Percentiles rank a stretch among this genome's conserved stretches.
These are phyloP conservation scores for Ia io DNA, from an alignment of 2,113 vertebrate genomes.

Conservation along the genomic window DNA sequence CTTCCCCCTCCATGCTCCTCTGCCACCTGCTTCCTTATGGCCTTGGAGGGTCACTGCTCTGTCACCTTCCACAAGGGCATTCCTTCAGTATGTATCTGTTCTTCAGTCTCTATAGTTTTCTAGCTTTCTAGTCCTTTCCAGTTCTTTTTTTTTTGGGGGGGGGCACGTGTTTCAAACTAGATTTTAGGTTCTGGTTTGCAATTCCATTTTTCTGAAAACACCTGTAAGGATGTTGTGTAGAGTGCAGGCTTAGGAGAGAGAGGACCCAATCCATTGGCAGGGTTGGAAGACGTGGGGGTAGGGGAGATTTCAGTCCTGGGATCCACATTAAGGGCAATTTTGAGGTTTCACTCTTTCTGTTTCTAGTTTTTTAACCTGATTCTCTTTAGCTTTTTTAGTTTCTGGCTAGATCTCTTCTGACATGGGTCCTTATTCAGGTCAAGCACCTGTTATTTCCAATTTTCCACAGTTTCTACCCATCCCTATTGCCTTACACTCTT, in stretches of 20 bases:
- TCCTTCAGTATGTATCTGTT: background rate
- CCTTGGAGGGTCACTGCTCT: too few relatives aligned
- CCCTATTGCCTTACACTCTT: background rate
- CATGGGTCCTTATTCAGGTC: background rate
- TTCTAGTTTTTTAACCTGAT: background rate
- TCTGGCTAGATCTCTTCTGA: background rate
- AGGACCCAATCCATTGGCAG: fast-evolving
- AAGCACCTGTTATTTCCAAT: fast-evolving
- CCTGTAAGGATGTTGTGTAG: too few relatives aligned
- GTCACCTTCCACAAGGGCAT: fast-evolving
- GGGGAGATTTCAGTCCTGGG: background rate
- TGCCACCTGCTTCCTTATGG: background rate
- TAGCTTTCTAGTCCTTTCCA: background rate
- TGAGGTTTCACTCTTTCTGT: background rate
- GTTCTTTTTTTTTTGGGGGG: background rate
- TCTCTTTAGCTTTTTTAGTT: background rate
- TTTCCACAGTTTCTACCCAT: background rate
- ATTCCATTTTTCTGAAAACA: background rate
- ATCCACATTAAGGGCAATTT: background rate
- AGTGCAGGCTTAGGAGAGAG: background rate
- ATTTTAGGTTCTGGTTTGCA: background rate
- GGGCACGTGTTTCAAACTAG: background rate
- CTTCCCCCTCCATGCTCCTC: fast-evolving
- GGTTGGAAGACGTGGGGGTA: fast-evolving
- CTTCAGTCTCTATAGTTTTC: background rate